Conservation (phyloP, 2,113 vertebrate genomes). For the Pygoscelis adeliae region DNA sequence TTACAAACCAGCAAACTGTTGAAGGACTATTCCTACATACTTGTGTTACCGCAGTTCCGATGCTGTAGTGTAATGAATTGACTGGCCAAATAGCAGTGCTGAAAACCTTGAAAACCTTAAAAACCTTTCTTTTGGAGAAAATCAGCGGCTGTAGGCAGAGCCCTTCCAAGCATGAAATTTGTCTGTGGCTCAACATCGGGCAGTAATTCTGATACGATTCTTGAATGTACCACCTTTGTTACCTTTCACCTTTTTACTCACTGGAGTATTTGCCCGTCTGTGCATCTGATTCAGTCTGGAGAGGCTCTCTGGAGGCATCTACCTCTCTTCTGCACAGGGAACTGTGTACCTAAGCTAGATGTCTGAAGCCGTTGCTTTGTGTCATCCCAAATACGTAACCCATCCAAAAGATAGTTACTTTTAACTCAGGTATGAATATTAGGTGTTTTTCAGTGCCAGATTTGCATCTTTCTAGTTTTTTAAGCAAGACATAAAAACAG, state of each 20-base stretch:
- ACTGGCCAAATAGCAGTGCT: not conserved
- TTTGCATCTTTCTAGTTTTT: not conserved
- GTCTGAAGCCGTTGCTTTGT: not conserved
- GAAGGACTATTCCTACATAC: not conserved
- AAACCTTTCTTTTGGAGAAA: not conserved
- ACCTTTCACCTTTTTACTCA: not conserved
- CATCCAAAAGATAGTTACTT: not conserved
- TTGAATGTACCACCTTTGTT: not conserved
- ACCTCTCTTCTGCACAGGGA: not conserved
- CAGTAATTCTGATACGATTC: not conserved
- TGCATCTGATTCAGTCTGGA: not conserved
- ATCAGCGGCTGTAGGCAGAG: not conserved
- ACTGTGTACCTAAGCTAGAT: not conserved
- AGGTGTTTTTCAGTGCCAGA: not conserved
- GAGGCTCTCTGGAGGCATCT: not conserved
- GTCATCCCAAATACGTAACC: not conserved
- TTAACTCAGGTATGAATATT: not conserved
- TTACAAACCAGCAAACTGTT: not conserved
- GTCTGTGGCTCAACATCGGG: not conserved
- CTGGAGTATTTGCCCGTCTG: not conserved
- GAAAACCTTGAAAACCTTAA: not conserved
- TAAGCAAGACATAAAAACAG: not conserved
- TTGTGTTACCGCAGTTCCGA: rapidly evolving
- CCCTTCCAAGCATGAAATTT: not conserved
- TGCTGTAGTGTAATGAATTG: not conserved